phyloP scores from a whole-genome alignment of 53 echinoderm and acorn worm genomes.

The Echinometra lucunter region DNA sequence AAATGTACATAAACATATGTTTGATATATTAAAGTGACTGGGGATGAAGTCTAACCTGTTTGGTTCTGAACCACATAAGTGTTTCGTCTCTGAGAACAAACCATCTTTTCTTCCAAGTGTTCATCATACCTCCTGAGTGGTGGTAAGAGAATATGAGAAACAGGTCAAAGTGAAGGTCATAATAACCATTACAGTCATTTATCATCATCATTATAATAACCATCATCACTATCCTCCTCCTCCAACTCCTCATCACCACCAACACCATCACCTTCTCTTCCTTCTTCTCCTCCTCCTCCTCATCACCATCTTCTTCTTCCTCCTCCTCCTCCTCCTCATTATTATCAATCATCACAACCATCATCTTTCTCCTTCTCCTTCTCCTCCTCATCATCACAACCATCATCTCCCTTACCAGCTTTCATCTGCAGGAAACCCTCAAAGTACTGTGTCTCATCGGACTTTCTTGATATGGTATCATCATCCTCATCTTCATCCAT shows the following conservation, averaged over 20 bases:
- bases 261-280: not conserved
- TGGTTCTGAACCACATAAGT: slow-evolving; percentile 96
- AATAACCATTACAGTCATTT: not conserved
- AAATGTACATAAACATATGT: not conserved
- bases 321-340: not conserved
- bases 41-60: slow-evolving; percentile 76
- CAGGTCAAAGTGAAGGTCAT: not conserved
- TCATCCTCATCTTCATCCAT: slow-evolving; percentile 87
- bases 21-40: not conserved
- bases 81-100: slow-evolving; percentile 97
- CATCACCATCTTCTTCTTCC: not conserved
- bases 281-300: not conserved
- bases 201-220: not conserved
- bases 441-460: slow-evolving; percentile 91
- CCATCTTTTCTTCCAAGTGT: slow-evolving; percentile 98
- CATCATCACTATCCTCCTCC: not conserved
- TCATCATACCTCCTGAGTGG: slow-evolving; percentile 91
- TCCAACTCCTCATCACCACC: not conserved
- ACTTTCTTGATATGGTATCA: slow-evolving; percentile 86
- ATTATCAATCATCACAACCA: not conserved
- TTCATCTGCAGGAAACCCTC: slow-evolving; percentile 97
- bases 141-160: not conserved
- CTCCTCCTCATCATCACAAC: not conserved
- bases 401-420: slow-evolving; percentile 73
- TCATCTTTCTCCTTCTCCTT: not conserved